Base-by-base conservation (phyloP, 2,888 invertebrate genomes). In the Andricus quercusramuli region DNA sequence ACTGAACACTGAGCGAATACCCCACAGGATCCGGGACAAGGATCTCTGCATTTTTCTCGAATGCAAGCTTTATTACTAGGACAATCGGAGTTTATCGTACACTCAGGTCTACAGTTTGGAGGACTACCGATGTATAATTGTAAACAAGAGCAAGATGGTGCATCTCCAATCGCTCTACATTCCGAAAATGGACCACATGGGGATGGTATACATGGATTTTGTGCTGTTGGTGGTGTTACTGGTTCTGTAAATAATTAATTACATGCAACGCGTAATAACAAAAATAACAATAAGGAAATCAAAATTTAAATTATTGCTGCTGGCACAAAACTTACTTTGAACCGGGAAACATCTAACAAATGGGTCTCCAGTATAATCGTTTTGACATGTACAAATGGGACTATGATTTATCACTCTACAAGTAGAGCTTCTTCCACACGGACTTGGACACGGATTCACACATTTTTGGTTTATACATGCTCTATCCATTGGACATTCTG, bases 391-490 rank as follows among this genome's bases (percentile, higher is more conserved):
- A 90, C 97, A 97, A 83, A 96, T 93, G 81, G 97, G 97, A 86
- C 95, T 95, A 92, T 97, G 97, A 91, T 96, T 96, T 86, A 96
- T 94, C 76, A 96, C 96, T 86, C 94, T 94, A 92, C 97, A 97
- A 84, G 95, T 94, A 44, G 97, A 95, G 90, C 95, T 95, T 82
- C 95, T 92, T 77, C 97, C 97, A 91, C 97, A 97, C 77, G 96
- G 95, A 70, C 96, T 96, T 68, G 95, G 94, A 90, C 97, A 97
- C 80, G 97, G 97, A 90, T 97, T 96, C 82, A 94, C 94, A 92
- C 97, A 97, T 92, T 95, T 96, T 89, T 96, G 95, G 91, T 96
- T 96, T 86, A 96, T 95, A 92, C 97, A 97, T 82, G 97, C 96
- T 91, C 95, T 94, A 90, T 95, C 95, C 86, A 95, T 95, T 13